These are phyloP conservation scores for Cheirogaleus medius DNA, from an alignment of 2,113 vertebrate species.

Conservation along the genomic window DNA sequence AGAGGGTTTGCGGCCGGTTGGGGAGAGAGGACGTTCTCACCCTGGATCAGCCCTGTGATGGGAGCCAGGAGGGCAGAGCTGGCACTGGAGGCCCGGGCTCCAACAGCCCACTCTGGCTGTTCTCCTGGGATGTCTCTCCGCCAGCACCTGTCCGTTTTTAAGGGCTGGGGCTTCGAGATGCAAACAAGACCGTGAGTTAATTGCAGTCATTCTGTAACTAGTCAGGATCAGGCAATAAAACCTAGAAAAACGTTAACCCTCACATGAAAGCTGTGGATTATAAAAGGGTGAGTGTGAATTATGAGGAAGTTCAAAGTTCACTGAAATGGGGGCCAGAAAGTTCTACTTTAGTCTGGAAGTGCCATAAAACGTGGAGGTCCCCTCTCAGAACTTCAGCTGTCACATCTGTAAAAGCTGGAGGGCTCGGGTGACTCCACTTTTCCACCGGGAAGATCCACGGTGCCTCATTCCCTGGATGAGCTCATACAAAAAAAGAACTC, in stretches of 20 bases:
- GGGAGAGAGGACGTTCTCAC: background rate
- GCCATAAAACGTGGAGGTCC: background rate
- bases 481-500: background rate
- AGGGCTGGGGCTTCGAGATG: background rate
- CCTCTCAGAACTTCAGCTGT: background rate
- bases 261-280: background rate
- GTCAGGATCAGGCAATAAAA: background rate
- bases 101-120: background rate
- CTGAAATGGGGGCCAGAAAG: background rate
- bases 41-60: background rate
- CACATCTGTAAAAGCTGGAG: background rate
- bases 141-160: background rate
- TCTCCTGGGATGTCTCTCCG: background rate
- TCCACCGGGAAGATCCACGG: background rate
- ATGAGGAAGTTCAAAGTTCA: background rate
- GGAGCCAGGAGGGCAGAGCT: background rate
- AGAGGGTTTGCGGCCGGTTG: too few species aligned
- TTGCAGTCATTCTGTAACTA: background rate
- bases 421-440: background rate
- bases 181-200: background rate
- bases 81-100: background rate
- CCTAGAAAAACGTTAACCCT: background rate
- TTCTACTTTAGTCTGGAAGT: background rate
- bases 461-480: background rate
- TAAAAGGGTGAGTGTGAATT: background rate